Percentiles rank a stretch among this genome's conserved stretches.
These are phyloP conservation scores for Platyrinchus mystaceus DNA, from an alignment of 2,797 vertebrate genomes.

Conservation along the genomic window DNA sequence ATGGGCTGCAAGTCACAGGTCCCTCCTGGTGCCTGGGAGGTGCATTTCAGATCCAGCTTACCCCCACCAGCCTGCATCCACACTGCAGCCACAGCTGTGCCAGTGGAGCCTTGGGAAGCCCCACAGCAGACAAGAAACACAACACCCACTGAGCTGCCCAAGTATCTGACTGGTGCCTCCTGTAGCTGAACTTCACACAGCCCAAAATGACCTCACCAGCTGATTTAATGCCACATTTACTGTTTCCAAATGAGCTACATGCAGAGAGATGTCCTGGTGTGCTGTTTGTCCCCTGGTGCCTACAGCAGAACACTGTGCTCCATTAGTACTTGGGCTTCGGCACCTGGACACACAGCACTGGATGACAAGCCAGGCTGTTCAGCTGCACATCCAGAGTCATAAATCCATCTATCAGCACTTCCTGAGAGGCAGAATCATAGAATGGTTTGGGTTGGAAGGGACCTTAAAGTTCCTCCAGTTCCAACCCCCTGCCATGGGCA, in stretches of 20 bases:
- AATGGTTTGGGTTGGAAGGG: not conserved
- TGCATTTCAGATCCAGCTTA: not conserved
- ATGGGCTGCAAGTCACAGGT: not conserved
- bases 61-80: accelerated
- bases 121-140: not conserved
- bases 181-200: not conserved
- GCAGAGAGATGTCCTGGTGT: not conserved
- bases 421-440: accelerated
- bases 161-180: not conserved
- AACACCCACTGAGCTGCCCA: accelerated
- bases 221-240: not conserved
- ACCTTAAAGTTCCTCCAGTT: not conserved
- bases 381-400: not conserved
- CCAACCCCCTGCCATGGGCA: not conserved
- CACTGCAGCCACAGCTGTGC: not conserved
- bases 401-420: not conserved
- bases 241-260: not conserved
- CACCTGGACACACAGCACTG: not conserved
- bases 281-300: not conserved
- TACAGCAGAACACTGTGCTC: not conserved
- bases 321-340: not conserved
- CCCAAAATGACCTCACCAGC: not conserved
- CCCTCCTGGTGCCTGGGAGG: not conserved
- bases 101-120: not conserved
- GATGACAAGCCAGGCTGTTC: not conserved